Percentiles rank a stretch among this genome's conserved stretches.
These are phyloP conservation scores for Corbicula japonica DNA, from an alignment of 2,888 invertebrate species.

Conservation along the genomic window DNA sequence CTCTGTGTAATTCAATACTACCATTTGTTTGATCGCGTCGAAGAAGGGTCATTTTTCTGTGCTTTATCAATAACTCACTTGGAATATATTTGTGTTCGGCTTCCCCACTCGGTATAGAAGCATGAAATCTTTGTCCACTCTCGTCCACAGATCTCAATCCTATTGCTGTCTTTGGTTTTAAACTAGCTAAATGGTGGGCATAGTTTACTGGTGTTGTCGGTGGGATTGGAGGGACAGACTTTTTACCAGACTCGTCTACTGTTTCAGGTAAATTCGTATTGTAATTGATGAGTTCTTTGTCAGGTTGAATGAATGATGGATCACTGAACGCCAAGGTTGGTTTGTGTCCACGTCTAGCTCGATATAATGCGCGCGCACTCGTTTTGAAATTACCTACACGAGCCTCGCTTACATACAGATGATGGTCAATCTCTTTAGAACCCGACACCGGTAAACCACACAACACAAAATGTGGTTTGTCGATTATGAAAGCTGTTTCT, in stretches of 20 bases:
- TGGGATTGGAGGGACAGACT: conserved; percentile 55
- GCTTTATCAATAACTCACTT: conserved; percentile 38
- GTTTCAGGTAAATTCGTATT: conserved; percentile 34
- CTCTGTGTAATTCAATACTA: conserved; percentile 33
- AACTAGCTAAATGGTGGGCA: conserved; percentile 26
- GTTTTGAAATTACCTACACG: conserved; percentile 72
- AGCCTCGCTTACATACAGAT: conserved; percentile 69
- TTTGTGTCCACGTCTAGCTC: conserved; percentile 55
- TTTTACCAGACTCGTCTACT: conserved; percentile 35
- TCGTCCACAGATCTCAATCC: conserved; percentile 2
- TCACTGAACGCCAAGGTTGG: conserved; percentile 62
- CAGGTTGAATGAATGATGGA: conserved; percentile 26
- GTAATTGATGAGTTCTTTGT: conserved; percentile 39
- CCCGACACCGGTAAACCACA: conserved; percentile 72
- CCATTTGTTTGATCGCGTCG: conserved; percentile 47
- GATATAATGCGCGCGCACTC: conserved; percentile 67
- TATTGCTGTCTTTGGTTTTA: conserved; percentile 23
- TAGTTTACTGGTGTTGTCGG: conserved; percentile 61
- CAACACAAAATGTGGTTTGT: conserved; percentile 72
- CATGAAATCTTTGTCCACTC: conserved; percentile 11
- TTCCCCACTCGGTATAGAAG: conserved; percentile 33
- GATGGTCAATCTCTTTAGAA: conserved; percentile 66
- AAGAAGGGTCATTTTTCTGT: conserved; percentile 52
- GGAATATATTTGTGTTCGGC: conserved; percentile 22
- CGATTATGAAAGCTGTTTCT: conserved; percentile 52